Evolutionary conservation across 2,113 vertebrate species (phyloP).

Genomic region (Pelodiscus sinensis): DNA sequence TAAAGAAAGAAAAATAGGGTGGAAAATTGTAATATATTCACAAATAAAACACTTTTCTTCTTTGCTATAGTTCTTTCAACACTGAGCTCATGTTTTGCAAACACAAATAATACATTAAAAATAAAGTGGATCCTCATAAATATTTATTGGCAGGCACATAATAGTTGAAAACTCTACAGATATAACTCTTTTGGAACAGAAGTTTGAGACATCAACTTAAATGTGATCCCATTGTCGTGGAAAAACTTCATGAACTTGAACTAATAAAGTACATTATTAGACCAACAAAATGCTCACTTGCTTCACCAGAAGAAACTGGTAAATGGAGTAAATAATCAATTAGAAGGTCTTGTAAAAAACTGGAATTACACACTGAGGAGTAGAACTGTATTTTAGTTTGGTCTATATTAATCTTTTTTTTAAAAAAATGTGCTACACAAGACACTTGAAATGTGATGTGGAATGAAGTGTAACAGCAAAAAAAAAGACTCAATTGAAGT

Average conservation of each 20-base stretch:
- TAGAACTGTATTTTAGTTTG: not conserved
- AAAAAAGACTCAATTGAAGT: not conserved
- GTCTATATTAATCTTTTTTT: not conserved
- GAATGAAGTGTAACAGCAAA: not conserved
- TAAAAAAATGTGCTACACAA: not conserved
- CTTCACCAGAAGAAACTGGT: not conserved
- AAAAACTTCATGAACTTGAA: slow-evolving; percentile 59
- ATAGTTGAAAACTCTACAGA: slow-evolving; percentile 73
- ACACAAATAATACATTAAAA: slow-evolving; percentile 68
- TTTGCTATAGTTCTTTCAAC: slow-evolving; percentile 44
- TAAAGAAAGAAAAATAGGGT: slow-evolving; percentile 22
- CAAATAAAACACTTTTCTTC: slow-evolving; percentile 73
- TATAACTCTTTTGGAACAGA: slow-evolving; percentile 59
- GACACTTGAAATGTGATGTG: not conserved
- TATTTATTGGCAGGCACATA: slow-evolving; percentile 57
- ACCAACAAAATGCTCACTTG: not conserved
- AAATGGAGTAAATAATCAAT: slow-evolving; percentile 26
- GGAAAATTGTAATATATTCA: slow-evolving; percentile 71
- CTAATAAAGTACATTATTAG: slow-evolving; percentile 46
- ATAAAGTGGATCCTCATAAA: slow-evolving; percentile 71
- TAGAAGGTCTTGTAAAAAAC: slow-evolving; percentile 30
- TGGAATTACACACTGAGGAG: not conserved
- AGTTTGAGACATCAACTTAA: slow-evolving; percentile 58
- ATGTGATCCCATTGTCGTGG: slow-evolving; percentile 29
- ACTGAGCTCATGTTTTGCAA: slow-evolving; percentile 61